Evolutionary conservation across 2,888 invertebrate species (phyloP).

Genomic region (Nysson spinosus): DNA sequence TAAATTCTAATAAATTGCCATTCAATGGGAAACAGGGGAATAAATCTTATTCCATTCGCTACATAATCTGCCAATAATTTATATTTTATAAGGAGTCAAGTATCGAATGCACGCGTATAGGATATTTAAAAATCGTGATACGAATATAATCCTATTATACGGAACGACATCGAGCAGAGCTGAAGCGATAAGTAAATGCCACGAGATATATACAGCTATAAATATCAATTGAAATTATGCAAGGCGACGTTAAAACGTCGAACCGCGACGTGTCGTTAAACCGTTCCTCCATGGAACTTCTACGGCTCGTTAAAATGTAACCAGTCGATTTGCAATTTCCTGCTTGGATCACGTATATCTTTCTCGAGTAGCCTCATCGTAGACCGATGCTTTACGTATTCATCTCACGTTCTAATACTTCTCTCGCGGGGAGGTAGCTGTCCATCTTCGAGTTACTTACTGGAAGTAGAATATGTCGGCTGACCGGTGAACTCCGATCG

Average conservation of each 20-base stretch:
- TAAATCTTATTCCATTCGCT: too few species aligned
- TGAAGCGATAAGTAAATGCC: too few species aligned
- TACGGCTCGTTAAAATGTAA: constrained; percentile 23
- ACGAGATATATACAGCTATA: constrained; percentile 16
- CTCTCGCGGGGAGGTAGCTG: not conserved
- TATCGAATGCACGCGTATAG: too few species aligned
- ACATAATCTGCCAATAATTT: too few species aligned
- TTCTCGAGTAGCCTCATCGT: not conserved
- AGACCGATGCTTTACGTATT: not conserved
- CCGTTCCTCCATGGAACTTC: constrained; percentile 4
- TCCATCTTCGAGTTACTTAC: constrained; percentile 14
- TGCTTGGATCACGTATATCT: constrained; percentile 2
- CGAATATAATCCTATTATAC: constrained; percentile 19
- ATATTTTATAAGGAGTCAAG: too few species aligned
- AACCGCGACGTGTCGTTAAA: constrained; percentile 7
- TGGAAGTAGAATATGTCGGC: constrained; percentile 40
- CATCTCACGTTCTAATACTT: constrained; percentile 7
- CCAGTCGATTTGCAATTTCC: constrained; percentile 37
- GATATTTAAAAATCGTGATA: too few species aligned
- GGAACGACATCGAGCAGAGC: too few species aligned
- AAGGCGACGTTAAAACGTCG: constrained; percentile 4
- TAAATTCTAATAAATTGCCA: too few species aligned
- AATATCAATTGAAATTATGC: constrained; percentile 28
- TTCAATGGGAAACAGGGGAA: too few species aligned
- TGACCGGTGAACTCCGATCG: constrained; percentile 17